A percentile compares a stretch with the other conserved stretches of the same genome.
Conservation (phyloP, 2,113 vertebrate genomes). For the Pluvianellus socialis region DNA sequence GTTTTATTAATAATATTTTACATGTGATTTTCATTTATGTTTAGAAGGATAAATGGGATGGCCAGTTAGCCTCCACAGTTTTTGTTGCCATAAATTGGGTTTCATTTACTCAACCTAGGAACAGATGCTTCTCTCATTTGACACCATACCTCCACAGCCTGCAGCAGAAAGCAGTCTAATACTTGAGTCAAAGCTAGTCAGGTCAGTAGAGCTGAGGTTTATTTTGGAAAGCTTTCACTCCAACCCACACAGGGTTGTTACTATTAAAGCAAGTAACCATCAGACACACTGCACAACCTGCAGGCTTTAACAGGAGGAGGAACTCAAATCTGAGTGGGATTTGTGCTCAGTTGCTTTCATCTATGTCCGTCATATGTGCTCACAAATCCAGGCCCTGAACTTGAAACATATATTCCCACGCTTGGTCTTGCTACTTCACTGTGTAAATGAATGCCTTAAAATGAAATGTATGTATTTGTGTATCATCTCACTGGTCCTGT, state of each 20-base stretch:
- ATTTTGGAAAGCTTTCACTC: neutral
- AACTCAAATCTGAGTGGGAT: neutral
- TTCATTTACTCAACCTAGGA: neutral
- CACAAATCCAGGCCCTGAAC: neutral
- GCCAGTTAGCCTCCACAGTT: neutral
- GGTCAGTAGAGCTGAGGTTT: neutral
- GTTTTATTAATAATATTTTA: slow-evolving; percentile 50
- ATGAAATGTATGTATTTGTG: neutral
- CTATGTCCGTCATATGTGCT: neutral
- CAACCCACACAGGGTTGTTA: neutral
- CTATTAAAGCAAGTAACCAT: neutral
- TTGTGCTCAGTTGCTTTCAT: neutral
- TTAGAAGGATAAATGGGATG: slow-evolving; percentile 35
- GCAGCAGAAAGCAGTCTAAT: neutral
- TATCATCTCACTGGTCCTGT: neutral
- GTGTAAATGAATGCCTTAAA: neutral
- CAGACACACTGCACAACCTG: neutral
- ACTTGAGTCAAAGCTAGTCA: neutral
- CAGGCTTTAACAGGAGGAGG: neutral
- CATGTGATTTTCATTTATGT: slow-evolving; percentile 52
- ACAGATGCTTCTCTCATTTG: neutral
- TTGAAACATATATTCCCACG: neutral
- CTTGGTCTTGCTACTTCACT: neutral
- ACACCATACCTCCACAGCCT: neutral
- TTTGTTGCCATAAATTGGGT: neutral